Percentiles rank a stretch among this genome's conserved stretches.
phyloP scores from a whole-genome alignment of 1,140 invertebrate species.

The Zelostemma sp. region DNA sequence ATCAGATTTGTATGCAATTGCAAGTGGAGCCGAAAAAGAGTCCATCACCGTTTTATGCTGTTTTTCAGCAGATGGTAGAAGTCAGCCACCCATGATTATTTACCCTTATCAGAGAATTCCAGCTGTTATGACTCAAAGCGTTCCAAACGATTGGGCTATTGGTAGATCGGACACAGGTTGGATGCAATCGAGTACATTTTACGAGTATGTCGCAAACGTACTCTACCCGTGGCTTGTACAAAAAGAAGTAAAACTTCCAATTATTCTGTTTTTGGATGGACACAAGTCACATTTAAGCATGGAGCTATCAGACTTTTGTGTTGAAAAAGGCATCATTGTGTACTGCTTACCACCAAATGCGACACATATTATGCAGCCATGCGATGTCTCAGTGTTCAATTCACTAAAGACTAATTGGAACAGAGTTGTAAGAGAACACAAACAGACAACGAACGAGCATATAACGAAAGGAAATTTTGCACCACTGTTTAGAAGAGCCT shows the following conservation, averaged over 20 bases:
- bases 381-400: constrained; percentile 20
- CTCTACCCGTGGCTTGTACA: constrained; percentile 53
- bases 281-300: constrained; percentile 40
- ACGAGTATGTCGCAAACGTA: constrained; percentile 62
- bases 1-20: constrained; percentile 22
- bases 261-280: constrained; percentile 60
- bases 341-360: constrained; percentile 13
- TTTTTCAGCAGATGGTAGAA: constrained; percentile 15
- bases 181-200: constrained; percentile 64
- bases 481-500: constrained; percentile 5
- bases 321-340: constrained; percentile 59
- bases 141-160: constrained; percentile 33
- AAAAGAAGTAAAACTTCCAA: constrained; percentile 46
- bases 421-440: constrained; percentile 31
- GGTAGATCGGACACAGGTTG: constrained; percentile 60
- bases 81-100: constrained; percentile 47
- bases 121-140: not conserved
- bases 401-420: constrained; percentile 49
- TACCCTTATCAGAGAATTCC: constrained; percentile 50
- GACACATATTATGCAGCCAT: constrained; percentile 17
- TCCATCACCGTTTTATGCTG: constrained; percentile 14
- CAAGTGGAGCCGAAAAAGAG: constrained; percentile 19
- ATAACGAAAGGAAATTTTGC: constrained; percentile 12
- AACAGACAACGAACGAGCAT: constrained; percentile 12
- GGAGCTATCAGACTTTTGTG: constrained; percentile 57